Base-by-base conservation (phyloP, 2,888 invertebrate genomes). In the Tenthredo mesomela region DNA sequence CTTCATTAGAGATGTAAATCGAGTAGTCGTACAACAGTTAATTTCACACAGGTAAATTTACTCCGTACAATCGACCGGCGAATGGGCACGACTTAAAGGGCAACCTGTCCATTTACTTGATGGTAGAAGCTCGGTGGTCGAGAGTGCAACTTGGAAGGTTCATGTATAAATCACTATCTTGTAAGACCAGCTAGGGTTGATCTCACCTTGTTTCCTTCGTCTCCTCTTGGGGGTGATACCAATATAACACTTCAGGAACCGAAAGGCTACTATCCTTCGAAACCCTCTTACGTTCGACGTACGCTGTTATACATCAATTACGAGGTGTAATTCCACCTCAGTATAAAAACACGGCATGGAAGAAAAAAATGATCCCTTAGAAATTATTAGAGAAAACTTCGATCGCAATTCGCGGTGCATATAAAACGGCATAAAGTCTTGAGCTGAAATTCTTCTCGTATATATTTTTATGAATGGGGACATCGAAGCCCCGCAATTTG, bases 321-420 rank as follows among this genome's bases (percentile, higher is more conserved):
- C 33, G n/a, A 61, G n/a, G 4, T 54, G 29, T 37, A 15, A 47
- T 47, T 86, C 78, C 6, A 83, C 2, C 86, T 87, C 87, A 12
- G 85, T 2, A 10, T 43, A 54, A 4, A 25, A 4, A 25, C n/a
- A 54, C 43, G 6, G 12, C 73, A 3, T 10, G 21, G 73, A 15
- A 67, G 40, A 7, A 0, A 4, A 33, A 77, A 50, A 77, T 50
- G 18, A 50, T 77, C 18, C 33, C 3, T 4, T 50, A n/a, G 2
- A 25, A n/a, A 21, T 73, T 43, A 43, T 73, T 73, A 73, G 4
- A 21, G n/a, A 25, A 9, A 43, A 43, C 12, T 77, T 50, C 9
- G 5, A 29, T 3, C n/a, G 29, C 50, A 7, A 6, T 25, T 3
- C n/a, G 29, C 50, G 18, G 18, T 25, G n/a, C n/a, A 47, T 61